Evolutionary conservation across 2,888 invertebrate species (phyloP).

Genomic region (Leistus spinibarbis): DNA sequence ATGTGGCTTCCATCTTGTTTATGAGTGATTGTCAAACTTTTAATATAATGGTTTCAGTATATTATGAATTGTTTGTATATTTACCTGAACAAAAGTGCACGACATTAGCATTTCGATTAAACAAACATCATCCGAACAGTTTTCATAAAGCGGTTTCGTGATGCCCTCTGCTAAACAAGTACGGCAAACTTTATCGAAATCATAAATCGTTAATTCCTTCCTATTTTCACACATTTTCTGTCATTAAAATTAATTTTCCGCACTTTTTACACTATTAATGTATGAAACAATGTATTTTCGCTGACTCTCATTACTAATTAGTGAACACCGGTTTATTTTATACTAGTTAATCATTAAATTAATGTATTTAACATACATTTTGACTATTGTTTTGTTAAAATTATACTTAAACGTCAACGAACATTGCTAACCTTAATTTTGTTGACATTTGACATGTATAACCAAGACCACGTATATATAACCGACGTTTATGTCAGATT

Average conservation of each 20-base stretch:
- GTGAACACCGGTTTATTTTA: neutral
- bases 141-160: slow-evolving; percentile 25
- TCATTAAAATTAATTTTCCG: neutral
- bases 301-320: neutral
- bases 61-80: neutral
- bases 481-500: no score
- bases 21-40: no score
- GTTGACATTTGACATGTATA: slow-evolving; percentile 4
- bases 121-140: slow-evolving; percentile 15
- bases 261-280: neutral
- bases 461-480: neutral
- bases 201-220: slow-evolving; percentile 19
- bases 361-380: neutral
- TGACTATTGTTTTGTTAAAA: neutral
- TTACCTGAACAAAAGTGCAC: slow-evolving; percentile 24
- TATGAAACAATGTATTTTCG: neutral
- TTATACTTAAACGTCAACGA: neutral
- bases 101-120: slow-evolving; percentile 29
- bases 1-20: no score
- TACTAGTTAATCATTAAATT: neutral
- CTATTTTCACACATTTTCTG: neutral
- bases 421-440: slow-evolving; percentile 2
- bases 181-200: slow-evolving; percentile 30
- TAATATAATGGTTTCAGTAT: no score
- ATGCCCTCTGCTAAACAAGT: slow-evolving; percentile 28